phyloP scores from a whole-genome alignment of 2,888 invertebrate genomes.

The Flexamia atlantica region DNA sequence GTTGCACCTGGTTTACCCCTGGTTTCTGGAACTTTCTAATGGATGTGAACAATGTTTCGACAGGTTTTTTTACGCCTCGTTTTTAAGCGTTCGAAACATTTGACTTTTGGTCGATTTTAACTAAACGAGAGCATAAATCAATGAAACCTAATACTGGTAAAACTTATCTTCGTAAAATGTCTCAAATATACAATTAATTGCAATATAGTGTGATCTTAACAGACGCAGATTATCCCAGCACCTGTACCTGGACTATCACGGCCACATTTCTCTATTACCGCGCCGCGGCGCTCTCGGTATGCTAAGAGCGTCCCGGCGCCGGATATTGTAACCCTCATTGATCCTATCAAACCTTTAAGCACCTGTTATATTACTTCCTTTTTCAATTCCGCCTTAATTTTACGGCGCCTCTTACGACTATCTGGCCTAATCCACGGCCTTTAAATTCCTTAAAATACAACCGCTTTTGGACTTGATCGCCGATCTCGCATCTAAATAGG shows the following conservation, averaged over 20 bases:
- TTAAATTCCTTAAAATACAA: constrained; percentile 50
- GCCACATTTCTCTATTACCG: constrained; percentile 45
- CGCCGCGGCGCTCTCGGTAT: constrained; percentile 39
- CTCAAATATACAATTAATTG: too few relatives aligned
- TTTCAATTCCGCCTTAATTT: constrained; percentile 62
- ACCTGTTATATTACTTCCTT: constrained; percentile 63
- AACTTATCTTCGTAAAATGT: too few relatives aligned
- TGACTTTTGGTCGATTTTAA: too few relatives aligned
- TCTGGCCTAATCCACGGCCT: constrained; percentile 46
- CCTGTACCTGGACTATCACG: neutral
- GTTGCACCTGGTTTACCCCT: neutral
- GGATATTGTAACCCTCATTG: constrained; percentile 62
- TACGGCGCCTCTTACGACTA: constrained; percentile 48
- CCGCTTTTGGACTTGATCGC: constrained; percentile 36
- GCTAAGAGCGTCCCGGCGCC: constrained; percentile 54
- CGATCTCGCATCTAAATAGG: constrained; percentile 45
- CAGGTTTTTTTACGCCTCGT: neutral
- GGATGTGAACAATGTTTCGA: neutral
- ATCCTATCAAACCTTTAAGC: constrained; percentile 61
- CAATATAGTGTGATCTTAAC: too few relatives aligned
- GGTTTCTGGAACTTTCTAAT: constrained; percentile 1
- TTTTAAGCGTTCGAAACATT: too few relatives aligned
- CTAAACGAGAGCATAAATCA: too few relatives aligned
- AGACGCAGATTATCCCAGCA: neutral
- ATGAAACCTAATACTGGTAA: too few relatives aligned